These are phyloP conservation scores for Prunella fulvescens DNA, from an alignment of 2,113 vertebrate genomes.

Conservation along the genomic window DNA sequence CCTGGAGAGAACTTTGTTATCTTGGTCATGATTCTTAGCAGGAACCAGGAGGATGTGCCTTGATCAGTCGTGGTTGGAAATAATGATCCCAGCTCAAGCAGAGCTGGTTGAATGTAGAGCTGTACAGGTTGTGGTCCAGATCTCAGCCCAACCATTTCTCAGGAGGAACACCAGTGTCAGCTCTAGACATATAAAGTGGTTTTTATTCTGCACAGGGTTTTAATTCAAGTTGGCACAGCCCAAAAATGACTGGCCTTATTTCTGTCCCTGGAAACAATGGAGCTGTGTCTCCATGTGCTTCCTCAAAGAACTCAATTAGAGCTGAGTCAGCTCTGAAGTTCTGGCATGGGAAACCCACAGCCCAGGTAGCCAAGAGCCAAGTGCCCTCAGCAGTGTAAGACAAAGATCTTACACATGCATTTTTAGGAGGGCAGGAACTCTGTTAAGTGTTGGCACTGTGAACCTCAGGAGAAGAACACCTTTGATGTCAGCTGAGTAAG, in stretches of 20 bases:
- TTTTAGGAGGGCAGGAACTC: background rate
- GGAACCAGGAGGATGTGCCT: background rate
- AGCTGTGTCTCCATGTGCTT: background rate
- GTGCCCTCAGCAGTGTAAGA: background rate
- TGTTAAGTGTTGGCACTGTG: background rate
- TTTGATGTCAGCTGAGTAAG: conserved; percentile 15
- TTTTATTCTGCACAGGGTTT: background rate
- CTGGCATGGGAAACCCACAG: background rate
- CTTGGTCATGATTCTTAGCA: background rate
- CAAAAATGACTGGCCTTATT: background rate
- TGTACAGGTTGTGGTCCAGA: background rate
- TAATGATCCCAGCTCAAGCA: background rate
- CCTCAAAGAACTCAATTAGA: background rate
- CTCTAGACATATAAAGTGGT: background rate
- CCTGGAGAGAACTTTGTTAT: background rate
- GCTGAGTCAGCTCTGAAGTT: background rate
- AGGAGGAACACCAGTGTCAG: background rate
- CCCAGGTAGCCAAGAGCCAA: background rate
- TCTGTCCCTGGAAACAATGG: background rate
- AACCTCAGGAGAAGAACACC: background rate
- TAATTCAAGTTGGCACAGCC: background rate
- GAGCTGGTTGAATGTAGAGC: background rate
- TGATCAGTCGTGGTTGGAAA: background rate
- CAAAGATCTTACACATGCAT: background rate
- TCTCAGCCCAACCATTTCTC: background rate